phyloP scores from a whole-genome alignment of 2,113 vertebrate genomes.

The Bolborhynchus lineola region DNA sequence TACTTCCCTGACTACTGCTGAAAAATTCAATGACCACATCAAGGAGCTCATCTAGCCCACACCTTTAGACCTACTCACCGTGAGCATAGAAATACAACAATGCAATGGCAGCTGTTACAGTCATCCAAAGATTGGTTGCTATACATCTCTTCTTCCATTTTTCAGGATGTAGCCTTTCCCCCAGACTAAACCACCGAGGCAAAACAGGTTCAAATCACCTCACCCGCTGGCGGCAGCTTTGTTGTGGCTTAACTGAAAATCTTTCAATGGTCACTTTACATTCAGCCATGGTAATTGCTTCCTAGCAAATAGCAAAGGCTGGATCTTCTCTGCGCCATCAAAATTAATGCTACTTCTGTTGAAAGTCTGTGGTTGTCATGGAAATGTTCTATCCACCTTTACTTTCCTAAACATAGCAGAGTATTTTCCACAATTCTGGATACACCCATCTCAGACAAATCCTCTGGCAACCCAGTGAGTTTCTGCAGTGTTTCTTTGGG shows the following conservation, averaged over 20 bases:
- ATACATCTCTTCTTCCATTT: not conserved
- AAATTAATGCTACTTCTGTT: not conserved
- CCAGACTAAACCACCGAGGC: not conserved
- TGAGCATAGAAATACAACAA: not conserved
- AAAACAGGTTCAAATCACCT: not conserved
- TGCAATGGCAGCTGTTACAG: not conserved
- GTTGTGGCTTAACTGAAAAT: not conserved
- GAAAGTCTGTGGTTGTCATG: constrained; percentile 36
- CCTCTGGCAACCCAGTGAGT: not conserved
- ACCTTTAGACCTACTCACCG: not conserved
- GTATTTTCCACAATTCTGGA: not conserved
- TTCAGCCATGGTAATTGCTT: not conserved
- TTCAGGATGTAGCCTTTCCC: not conserved
- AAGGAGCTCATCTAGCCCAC: not conserved
- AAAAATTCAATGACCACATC: not conserved
- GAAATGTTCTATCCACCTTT: constrained; percentile 40
- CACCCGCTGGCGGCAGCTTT: not conserved
- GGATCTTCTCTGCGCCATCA: not conserved
- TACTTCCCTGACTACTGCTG: not conserved
- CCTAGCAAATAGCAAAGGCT: not conserved
- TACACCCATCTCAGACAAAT: not conserved
- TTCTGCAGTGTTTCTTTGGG: not conserved
- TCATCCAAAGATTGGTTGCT: not conserved
- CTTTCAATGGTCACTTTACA: not conserved
- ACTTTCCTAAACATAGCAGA: constrained; percentile 15